Conservation (phyloP, 2,113 vertebrate genomes). For the Desmodus rotundus region DNA sequence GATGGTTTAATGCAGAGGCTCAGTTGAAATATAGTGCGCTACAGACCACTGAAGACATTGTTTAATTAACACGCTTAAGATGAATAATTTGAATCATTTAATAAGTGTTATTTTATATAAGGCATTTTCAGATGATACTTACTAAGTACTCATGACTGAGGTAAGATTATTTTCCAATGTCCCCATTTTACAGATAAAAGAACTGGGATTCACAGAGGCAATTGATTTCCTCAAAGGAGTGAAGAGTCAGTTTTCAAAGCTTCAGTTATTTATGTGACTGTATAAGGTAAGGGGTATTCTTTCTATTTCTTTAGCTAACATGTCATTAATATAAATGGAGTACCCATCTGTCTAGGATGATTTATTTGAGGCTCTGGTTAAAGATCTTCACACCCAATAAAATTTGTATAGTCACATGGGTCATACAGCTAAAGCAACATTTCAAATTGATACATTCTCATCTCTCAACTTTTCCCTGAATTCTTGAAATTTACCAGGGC, state of each 20-base stretch:
- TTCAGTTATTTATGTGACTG: background rate
- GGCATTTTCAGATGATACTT: background rate
- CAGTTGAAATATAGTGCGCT: background rate
- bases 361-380: background rate
- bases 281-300: background rate
- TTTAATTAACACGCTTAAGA: background rate
- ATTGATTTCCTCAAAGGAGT: background rate
- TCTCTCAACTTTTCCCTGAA: background rate
- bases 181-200: background rate
- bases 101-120: background rate
- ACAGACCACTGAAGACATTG: background rate
- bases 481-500: constrained; percentile 8
- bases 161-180: background rate
- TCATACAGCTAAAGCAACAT: background rate
- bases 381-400: background rate
- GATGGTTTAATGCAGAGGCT: background rate
- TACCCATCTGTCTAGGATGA: background rate
- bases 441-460: background rate
- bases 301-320: background rate
- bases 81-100: background rate
- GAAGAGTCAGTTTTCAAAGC: background rate
- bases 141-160: background rate
- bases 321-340: background rate
- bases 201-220: background rate
- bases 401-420: background rate